These are phyloP conservation scores for Thymallus thymallus DNA, from an alignment of 2,113 vertebrate species.

Conservation along the genomic window DNA sequence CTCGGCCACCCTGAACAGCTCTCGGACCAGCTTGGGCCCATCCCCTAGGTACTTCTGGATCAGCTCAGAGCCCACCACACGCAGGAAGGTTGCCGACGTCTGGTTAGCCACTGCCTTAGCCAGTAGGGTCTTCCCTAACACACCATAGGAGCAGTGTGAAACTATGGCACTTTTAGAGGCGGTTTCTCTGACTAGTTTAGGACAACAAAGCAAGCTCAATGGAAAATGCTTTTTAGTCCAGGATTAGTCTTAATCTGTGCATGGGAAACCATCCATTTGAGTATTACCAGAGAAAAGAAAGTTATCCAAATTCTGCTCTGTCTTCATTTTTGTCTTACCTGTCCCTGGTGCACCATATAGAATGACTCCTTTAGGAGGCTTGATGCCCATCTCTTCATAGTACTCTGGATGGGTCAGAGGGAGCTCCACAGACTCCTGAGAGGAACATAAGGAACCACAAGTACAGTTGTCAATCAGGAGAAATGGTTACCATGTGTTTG, in stretches of 20 bases:
- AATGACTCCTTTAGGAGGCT: slow-evolving; percentile 97
- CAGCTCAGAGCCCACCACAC: slow-evolving; percentile 94
- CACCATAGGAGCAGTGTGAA: neutral
- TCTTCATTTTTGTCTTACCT: slow-evolving; percentile 69
- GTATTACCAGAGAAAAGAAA: too few species aligned
- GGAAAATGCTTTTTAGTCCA: too few species aligned
- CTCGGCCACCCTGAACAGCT: slow-evolving; percentile 94
- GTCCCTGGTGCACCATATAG: slow-evolving; percentile 95
- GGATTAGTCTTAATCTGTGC: too few species aligned
- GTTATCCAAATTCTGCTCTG: too few species aligned
- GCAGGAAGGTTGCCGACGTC: slow-evolving; percentile 95
- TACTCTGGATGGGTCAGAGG: slow-evolving; percentile 98
- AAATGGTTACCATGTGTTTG: too few species aligned
- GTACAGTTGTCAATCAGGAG: too few species aligned
- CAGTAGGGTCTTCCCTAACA: slow-evolving; percentile 89
- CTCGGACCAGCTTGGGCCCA: slow-evolving; percentile 91
- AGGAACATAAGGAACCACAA: too few species aligned
- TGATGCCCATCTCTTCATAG: slow-evolving; percentile 99
- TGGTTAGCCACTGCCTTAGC: slow-evolving; percentile 99
- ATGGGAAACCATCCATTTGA: too few species aligned
- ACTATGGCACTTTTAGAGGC: too few species aligned
- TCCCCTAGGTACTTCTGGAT: slow-evolving; percentile 98
- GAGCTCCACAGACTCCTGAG: slow-evolving; percentile 95
- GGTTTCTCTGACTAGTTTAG: too few species aligned
- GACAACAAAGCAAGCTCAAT: too few species aligned